Conservation (phyloP, 1,140 invertebrate species). For the Drosophila guanche region DNA sequence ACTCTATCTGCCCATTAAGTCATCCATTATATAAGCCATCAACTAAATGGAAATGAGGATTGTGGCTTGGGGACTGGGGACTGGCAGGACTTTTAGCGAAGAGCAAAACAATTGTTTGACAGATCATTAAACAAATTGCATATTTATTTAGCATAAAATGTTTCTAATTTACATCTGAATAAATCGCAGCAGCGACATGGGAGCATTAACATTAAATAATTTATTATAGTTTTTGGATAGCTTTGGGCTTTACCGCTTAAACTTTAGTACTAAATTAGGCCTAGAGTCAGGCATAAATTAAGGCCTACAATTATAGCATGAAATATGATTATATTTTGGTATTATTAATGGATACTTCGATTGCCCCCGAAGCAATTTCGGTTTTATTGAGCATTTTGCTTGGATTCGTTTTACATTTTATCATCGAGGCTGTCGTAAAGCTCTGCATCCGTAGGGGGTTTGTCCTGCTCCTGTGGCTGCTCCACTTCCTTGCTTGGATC, state of each 20-base stretch:
- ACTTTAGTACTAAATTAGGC: conserved; percentile 37
- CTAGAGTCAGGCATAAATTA: conserved; percentile 4
- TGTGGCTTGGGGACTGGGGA: too few relatives aligned
- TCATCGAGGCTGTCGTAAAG: conserved; percentile 79
- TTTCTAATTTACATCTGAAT: conserved; percentile 40
- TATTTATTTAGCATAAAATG: conserved; percentile 54
- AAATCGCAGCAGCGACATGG: conserved; percentile 10
- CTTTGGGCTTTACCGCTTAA: conserved; percentile 70
- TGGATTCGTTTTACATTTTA: conserved; percentile 51
- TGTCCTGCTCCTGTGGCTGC: conserved; percentile 1
- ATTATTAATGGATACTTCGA: too few relatives aligned
- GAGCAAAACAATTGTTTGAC: not conserved
- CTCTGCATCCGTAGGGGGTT: conserved; percentile 54
- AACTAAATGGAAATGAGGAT: not conserved
- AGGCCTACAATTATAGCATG: too few relatives aligned
- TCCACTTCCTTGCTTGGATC: conserved; percentile 69
- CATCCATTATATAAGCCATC: conserved; percentile 1
- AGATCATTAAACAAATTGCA: conserved; percentile 60
- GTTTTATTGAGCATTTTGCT: conserved; percentile 42
- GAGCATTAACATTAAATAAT: conserved; percentile 28
- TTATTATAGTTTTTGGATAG: conserved; percentile 67
- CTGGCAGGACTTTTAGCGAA: too few relatives aligned
- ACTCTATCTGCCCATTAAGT: not conserved
- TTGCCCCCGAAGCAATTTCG: conserved; percentile 48
- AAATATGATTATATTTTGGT: too few relatives aligned